Conservation (phyloP, 2,113 vertebrate genomes). For the Catharus fuscescens region DNA sequence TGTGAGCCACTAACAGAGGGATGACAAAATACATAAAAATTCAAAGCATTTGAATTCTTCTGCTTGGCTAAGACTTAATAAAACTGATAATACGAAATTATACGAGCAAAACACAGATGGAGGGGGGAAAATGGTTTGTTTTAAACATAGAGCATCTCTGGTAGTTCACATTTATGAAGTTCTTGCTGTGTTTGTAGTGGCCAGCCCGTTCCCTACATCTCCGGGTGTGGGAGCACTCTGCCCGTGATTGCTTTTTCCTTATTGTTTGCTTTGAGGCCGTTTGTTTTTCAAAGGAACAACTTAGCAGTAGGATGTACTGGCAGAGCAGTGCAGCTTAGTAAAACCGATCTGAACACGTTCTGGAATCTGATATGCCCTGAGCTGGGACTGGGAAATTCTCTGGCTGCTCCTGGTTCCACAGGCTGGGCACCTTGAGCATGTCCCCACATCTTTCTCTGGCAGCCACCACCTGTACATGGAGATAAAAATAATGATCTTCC, state of each 20-base stretch:
- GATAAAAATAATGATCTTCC: neutral
- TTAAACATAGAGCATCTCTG: neutral
- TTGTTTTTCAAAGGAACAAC: neutral
- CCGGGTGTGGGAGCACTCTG: neutral
- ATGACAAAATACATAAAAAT: neutral
- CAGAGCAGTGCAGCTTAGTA: neutral
- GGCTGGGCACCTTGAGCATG: neutral
- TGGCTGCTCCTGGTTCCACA: rapidly evolving
- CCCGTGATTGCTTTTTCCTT: neutral
- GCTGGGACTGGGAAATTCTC: neutral
- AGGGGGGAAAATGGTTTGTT: neutral
- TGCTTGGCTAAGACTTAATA: neutral
- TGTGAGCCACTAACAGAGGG: rapidly evolving
- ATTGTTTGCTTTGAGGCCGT: neutral
- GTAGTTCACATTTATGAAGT: neutral
- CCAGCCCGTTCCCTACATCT: neutral
- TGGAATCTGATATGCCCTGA: neutral
- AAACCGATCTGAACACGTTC: neutral
- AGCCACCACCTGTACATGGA: neutral
- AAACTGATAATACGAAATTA: neutral
- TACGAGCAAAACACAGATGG: neutral
- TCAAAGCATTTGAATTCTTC: neutral
- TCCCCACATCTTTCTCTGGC: neutral
- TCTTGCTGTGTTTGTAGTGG: neutral
- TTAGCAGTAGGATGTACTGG: neutral